Conservation (phyloP, 2,797 vertebrate species). For the Lithobates pipiens region DNA sequence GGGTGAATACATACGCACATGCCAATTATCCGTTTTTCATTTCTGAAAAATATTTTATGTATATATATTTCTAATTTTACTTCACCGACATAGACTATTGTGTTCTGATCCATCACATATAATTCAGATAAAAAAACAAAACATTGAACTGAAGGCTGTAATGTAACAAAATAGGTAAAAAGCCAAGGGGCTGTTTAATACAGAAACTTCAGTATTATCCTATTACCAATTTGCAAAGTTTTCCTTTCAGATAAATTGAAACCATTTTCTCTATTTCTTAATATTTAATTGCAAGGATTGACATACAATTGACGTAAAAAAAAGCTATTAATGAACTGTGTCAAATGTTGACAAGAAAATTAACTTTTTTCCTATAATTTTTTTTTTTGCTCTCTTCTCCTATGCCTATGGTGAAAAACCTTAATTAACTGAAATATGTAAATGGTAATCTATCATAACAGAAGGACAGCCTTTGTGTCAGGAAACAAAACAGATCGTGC, state of each 20-base stretch:
- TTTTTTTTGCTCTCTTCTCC: background rate
- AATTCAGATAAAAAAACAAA: no score
- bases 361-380: constrained; percentile 14
- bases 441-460: constrained; percentile 47
- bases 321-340: constrained; percentile 6
- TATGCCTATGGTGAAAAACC: constrained; percentile 5
- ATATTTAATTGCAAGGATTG: constrained; percentile 17
- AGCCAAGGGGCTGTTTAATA: no score
- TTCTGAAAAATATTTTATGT: no score
- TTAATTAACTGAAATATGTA: constrained; percentile 51
- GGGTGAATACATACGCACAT: no score
- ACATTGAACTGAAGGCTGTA: no score
- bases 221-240: background rate
- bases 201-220: background rate
- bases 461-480: constrained; percentile 52
- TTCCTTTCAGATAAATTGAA: background rate
- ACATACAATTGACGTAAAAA: background rate
- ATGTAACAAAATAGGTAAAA: no score
- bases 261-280: constrained; percentile 1
- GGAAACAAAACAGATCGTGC: constrained; percentile 35
- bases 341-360: constrained; percentile 39
- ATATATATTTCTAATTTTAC: no score
- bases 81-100: no score
- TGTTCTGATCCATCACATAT: no score
- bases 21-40: no score